Evolutionary conservation across 2,113 vertebrate genomes (phyloP).

Genomic region (Sphyrna mokarran): DNA sequence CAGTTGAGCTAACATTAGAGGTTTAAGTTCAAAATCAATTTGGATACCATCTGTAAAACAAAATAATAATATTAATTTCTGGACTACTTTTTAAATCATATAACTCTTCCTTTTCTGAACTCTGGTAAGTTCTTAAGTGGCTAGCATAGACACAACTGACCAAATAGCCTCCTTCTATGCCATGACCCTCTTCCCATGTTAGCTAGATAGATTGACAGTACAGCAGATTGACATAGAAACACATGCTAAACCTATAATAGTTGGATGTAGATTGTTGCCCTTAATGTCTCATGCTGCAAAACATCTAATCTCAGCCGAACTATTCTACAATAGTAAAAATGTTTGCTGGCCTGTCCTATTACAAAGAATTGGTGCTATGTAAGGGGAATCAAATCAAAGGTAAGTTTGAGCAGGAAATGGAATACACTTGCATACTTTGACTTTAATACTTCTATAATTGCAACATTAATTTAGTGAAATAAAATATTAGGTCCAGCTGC

Average conservation of each 20-base stretch:
- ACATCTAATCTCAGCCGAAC: neutral
- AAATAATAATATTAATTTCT: neutral
- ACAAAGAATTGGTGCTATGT: neutral
- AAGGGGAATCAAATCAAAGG: neutral
- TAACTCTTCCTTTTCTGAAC: neutral
- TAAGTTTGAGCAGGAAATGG: neutral
- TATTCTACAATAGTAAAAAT: neutral
- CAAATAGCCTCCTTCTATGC: neutral
- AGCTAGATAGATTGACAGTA: no score
- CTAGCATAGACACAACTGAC: neutral
- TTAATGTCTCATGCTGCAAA: neutral
- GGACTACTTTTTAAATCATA: neutral
- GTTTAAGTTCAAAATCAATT: slow-evolving; percentile 8
- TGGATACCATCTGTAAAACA: slow-evolving; percentile 6
- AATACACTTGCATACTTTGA: neutral
- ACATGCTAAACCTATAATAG: neutral
- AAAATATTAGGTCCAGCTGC: no score
- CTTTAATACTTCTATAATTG: neutral
- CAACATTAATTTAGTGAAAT: neutral
- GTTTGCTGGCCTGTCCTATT: neutral
- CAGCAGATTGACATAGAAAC: neutral
- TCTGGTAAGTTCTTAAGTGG: neutral
- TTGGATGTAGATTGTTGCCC: neutral
- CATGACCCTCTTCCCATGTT: neutral
- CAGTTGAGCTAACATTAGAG: neutral